These are phyloP conservation scores for Drosophila nigritarsus DNA, from an alignment of 2,888 invertebrate species.

Conservation along the genomic window DNA sequence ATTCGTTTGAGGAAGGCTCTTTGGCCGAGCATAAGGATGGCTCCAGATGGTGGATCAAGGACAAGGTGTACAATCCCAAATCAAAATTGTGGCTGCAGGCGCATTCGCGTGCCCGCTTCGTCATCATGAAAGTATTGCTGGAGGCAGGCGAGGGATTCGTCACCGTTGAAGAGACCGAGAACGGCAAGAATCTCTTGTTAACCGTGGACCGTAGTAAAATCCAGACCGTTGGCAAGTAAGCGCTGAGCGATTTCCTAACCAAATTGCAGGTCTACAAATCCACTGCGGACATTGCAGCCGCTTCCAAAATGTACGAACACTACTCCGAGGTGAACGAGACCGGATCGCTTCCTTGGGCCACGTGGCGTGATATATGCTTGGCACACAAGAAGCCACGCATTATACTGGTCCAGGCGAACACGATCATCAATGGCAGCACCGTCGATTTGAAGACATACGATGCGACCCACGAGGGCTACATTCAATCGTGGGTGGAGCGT, in stretches of 20 bases:
- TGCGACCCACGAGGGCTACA: slow-evolving; percentile 90
- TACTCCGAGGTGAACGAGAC: slow-evolving; percentile 91
- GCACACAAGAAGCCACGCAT: slow-evolving; percentile 95
- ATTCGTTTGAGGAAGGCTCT: slow-evolving; percentile 92
- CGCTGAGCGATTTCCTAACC: slow-evolving; percentile 89
- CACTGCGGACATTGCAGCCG: slow-evolving; percentile 91
- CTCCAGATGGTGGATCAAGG: slow-evolving; percentile 96
- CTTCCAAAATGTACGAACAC: slow-evolving; percentile 92
- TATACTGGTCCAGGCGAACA: slow-evolving; percentile 96
- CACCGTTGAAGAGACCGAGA: slow-evolving; percentile 89
- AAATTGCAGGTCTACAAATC: slow-evolving; percentile 97
- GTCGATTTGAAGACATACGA: slow-evolving; percentile 91
- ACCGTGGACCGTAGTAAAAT: slow-evolving; percentile 92
- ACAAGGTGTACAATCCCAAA: slow-evolving; percentile 96
- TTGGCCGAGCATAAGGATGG: slow-evolving; percentile 96
- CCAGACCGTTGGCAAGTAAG: slow-evolving; percentile 92
- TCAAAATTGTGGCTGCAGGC: slow-evolving; percentile 95
- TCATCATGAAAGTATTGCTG: slow-evolving; percentile 93
- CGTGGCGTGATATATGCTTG: slow-evolving; percentile 94
- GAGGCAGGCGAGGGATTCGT: slow-evolving; percentile 95
- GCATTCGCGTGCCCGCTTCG: slow-evolving; percentile 95
- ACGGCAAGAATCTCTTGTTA: slow-evolving; percentile 92
- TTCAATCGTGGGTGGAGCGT: slow-evolving; percentile 94
- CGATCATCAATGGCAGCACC: slow-evolving; percentile 86
- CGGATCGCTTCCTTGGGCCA: slow-evolving; percentile 90